Evolutionary conservation across 2,888 invertebrate genomes (phyloP).

Genomic region (Philereme vetulata): DNA sequence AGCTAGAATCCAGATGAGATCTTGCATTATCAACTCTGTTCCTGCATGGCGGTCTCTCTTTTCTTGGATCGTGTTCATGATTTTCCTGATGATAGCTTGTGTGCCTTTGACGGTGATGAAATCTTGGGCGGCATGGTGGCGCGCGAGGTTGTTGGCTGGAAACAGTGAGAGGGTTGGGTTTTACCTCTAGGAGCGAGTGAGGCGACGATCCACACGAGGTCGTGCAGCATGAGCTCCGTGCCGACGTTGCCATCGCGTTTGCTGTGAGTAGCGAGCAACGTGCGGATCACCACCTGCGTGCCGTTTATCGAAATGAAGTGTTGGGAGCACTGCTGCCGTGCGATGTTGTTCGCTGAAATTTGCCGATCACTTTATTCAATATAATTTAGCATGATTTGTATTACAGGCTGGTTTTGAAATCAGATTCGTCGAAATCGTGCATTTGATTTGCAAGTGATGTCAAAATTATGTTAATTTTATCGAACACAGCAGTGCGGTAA

Average conservation of each 20-base stretch:
- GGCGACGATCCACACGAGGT: slow-evolving; percentile 85
- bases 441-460: slow-evolving; percentile 29
- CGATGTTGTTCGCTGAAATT: slow-evolving; percentile 80
- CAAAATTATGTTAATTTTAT: slow-evolving; percentile 53
- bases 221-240: slow-evolving; percentile 82
- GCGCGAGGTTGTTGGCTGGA: slow-evolving; percentile 74
- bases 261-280: slow-evolving; percentile 77
- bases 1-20: slow-evolving; percentile 83
- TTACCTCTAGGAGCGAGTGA: slow-evolving; percentile 83
- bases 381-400: slow-evolving; percentile 7
- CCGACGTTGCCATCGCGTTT: slow-evolving; percentile 79
- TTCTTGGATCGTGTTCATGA: slow-evolving; percentile 74
- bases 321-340: slow-evolving; percentile 78
- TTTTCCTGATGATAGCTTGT: slow-evolving; percentile 75
- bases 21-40: slow-evolving; percentile 77
- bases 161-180: slow-evolving; percentile 39
- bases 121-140: slow-evolving; percentile 76
- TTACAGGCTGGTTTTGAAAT: too few relatives aligned
- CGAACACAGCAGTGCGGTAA: slow-evolving; percentile 48
- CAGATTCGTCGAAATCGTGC: too few relatives aligned
- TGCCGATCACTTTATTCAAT: slow-evolving; percentile 33
- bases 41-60: slow-evolving; percentile 71
- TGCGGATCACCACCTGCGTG: slow-evolving; percentile 82
- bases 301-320: slow-evolving; percentile 82
- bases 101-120: slow-evolving; percentile 79